phyloP scores from a whole-genome alignment of 2,797 vertebrate species.

The Avahi laniger region DNA sequence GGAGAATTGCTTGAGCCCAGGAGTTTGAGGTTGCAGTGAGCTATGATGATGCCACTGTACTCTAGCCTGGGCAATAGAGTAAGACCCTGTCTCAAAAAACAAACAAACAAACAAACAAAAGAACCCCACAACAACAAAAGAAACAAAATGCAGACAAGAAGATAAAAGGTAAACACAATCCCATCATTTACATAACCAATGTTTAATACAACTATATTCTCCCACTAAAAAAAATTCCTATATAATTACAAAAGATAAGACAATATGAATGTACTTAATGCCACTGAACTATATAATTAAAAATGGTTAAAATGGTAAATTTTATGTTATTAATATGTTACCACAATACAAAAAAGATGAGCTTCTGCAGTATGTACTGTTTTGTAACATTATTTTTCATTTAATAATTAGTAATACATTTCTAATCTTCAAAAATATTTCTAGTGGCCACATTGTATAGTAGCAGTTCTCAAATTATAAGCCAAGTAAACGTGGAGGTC shows the following conservation, averaged over 20 bases:
- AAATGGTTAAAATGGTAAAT: no score
- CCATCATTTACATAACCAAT: neutral
- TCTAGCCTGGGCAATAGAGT: no score
- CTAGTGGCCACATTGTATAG: neutral
- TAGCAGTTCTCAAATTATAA: neutral
- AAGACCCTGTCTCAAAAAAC: no score
- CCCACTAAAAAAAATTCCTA: neutral
- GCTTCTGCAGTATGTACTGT: neutral
- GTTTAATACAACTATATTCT: neutral
- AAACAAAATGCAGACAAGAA: neutral
- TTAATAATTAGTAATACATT: neutral
- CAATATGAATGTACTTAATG: neutral
- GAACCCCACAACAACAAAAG: no score
- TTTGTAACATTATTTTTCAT: neutral
- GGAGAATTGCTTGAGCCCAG: no score
- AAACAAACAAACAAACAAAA: no score
- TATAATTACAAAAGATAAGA: neutral
- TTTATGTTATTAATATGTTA: no score
- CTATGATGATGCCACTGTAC: no score
- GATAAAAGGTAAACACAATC: neutral
- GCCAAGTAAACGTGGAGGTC: neutral
- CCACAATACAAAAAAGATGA: neutral
- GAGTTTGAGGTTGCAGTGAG: no score
- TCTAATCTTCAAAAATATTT: neutral
- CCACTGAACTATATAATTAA: neutral